Evolutionary conservation across 2,113 vertebrate genomes (phyloP).

Genomic region (Lepus europaeus): DNA sequence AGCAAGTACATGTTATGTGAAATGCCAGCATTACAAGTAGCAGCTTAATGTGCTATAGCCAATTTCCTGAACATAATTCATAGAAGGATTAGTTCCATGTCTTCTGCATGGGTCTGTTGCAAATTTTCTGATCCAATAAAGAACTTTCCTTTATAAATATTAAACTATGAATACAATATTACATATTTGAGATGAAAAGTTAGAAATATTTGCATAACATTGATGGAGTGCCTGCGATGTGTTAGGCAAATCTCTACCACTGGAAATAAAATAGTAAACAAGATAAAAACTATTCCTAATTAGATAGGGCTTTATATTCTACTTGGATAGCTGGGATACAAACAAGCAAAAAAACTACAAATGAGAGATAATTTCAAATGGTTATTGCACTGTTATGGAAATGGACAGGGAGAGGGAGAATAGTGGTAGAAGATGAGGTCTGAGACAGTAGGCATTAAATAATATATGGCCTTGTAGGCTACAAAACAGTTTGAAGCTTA

Average conservation of each 20-base stretch:
- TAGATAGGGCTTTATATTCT: neutral
- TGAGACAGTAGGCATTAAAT: neutral
- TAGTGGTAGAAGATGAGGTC: neutral
- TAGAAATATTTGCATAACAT: neutral
- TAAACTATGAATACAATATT: neutral
- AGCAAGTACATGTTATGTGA: too few species aligned
- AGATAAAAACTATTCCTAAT: neutral
- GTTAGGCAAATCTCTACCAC: neutral
- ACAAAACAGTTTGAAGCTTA: too few species aligned
- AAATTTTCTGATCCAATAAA: neutral
- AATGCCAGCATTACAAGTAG: too few species aligned
- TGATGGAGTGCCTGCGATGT: neutral
- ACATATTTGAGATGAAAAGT: slow-evolving; percentile 4
- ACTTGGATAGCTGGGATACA: neutral
- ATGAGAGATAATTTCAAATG: neutral
- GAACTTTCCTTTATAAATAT: neutral
- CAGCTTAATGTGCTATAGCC: too few species aligned
- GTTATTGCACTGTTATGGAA: neutral
- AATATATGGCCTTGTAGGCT: neutral
- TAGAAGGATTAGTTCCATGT: neutral
- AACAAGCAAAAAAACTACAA: neutral
- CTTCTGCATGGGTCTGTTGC: neutral
- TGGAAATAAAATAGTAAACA: too few species aligned
- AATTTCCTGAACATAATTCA: neutral
- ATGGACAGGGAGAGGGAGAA: neutral